Evolutionary conservation across 1,140 invertebrate species (phyloP), one percentile per base, ranked within the genome.

Genomic region (Phenacoccus solenopsis): DNA sequence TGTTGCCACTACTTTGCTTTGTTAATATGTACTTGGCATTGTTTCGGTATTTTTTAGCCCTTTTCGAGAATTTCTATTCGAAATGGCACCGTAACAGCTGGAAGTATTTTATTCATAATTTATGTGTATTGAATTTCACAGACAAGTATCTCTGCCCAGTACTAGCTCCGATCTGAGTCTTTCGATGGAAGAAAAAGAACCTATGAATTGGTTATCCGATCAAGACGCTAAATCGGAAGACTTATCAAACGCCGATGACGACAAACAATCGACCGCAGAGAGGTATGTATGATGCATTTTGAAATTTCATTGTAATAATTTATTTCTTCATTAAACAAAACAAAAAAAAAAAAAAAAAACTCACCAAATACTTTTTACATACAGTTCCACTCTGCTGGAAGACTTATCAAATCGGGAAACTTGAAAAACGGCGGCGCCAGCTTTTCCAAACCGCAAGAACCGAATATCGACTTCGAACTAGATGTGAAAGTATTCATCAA

Each of bases 401-500:
- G 68, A 69, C 25, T 70, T 5, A 32, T 70, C 56, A 9, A 57
- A 4, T 35, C 69, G 16, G 10, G 67, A n/a, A 25, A 21, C 38
- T 5, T 64, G 59, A 72, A 70, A 70, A 72, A 72, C 20, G 59
- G 59, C 21, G 25, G 21, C 5, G 3, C 35, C 4, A 35, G 67
- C 28, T 56, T 25, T 20, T 70, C 12, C 56, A 89, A 89, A 75
- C 81, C 86, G 2, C 86, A 89, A 72, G 94, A 98, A 76, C 95
- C 94, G 0, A 96, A 91, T 75, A 93, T 98, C 72, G 95, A 98
- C 78, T 92, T 98, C 78, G 94, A 98, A 78, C 81, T 98, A 72
- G 94, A 98, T 79, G 90, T 98, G 0, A 96, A 96, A 81, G 93
- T 98, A 28, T 86, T 96, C 71, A 96, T 98, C 68, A 96, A 96